phyloP scores from a whole-genome alignment of 2,797 vertebrate genomes.

The Argya squamiceps region DNA sequence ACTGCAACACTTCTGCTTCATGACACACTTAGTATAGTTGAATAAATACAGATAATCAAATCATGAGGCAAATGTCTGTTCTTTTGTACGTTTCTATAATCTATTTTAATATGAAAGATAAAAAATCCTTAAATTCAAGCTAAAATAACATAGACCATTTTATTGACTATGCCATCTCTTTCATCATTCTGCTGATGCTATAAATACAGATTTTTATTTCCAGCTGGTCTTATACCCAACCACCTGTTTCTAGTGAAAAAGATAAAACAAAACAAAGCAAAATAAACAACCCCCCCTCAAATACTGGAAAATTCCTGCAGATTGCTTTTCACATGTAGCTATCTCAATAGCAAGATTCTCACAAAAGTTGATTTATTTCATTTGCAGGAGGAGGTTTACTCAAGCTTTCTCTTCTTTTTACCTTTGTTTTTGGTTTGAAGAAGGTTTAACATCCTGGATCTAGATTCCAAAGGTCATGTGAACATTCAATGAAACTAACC shows the following conservation, averaged over 20 bases:
- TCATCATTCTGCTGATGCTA: constrained; percentile 41
- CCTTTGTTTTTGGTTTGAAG: not conserved
- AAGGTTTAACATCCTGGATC: not conserved
- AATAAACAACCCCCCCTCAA: not conserved
- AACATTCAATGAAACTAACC: not conserved
- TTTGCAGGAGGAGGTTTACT: not conserved
- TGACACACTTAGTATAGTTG: not conserved
- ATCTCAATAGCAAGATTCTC: constrained; percentile 29
- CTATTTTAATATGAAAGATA: constrained; percentile 39
- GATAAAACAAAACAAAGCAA: not conserved
- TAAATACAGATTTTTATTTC: constrained; percentile 65
- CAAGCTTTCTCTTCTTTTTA: not conserved
- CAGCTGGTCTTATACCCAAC: constrained; percentile 45
- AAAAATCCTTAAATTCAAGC: constrained; percentile 13
- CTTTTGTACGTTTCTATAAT: constrained; percentile 10
- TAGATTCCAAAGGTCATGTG: not conserved
- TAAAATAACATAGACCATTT: not conserved
- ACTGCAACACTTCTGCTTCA: not conserved
- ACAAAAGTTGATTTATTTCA: not conserved
- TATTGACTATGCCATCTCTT: constrained; percentile 35
- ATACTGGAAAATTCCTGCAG: not conserved
- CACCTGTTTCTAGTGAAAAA: constrained; percentile 3
- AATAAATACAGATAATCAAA: constrained; percentile 41
- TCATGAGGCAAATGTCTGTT: constrained; percentile 17
- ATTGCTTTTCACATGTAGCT: constrained; percentile 52